Conservation (phyloP, 2,888 invertebrate species). For the Hypselothyrea guttata region DNA sequence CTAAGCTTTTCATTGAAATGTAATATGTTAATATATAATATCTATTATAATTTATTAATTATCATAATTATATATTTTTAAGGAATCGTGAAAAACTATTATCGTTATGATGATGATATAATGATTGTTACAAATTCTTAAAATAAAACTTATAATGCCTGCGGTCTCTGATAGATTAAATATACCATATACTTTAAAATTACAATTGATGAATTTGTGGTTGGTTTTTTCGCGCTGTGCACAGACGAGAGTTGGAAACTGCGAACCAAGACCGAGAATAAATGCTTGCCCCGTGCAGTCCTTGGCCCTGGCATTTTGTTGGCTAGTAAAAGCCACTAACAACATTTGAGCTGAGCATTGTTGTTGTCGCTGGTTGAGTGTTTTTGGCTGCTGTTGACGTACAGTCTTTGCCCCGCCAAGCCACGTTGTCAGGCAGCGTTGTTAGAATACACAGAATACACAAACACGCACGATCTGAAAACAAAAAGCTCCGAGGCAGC, state of each 20-base stretch:
- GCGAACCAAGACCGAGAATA: neutral
- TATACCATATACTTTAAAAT: too few species aligned
- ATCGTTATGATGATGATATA: too few species aligned
- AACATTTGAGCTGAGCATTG: slow-evolving; percentile 46
- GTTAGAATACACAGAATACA: slow-evolving; percentile 19
- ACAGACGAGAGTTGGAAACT: neutral
- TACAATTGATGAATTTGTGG: too few species aligned
- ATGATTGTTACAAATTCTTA: too few species aligned
- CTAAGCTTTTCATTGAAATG: too few species aligned
- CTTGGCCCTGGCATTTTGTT: slow-evolving; percentile 11
- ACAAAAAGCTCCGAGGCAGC: slow-evolving; percentile 52
- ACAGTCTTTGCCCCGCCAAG: slow-evolving; percentile 52
- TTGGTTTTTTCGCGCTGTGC: neutral
- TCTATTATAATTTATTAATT: too few species aligned
- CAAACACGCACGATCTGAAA: slow-evolving; percentile 30
- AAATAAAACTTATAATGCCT: too few species aligned
- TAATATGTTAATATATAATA: too few species aligned
- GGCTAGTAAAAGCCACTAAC: slow-evolving; percentile 60
- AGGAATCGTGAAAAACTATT: too few species aligned
- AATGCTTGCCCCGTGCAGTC: neutral
- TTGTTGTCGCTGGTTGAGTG: slow-evolving; percentile 53
- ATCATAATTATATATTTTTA: too few species aligned
- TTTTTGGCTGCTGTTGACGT: slow-evolving; percentile 64
- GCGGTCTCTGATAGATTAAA: too few species aligned
- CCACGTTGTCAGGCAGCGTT: slow-evolving; percentile 20